Conservation (phyloP, 2,888 invertebrate species). For the Bellardia pandia region DNA sequence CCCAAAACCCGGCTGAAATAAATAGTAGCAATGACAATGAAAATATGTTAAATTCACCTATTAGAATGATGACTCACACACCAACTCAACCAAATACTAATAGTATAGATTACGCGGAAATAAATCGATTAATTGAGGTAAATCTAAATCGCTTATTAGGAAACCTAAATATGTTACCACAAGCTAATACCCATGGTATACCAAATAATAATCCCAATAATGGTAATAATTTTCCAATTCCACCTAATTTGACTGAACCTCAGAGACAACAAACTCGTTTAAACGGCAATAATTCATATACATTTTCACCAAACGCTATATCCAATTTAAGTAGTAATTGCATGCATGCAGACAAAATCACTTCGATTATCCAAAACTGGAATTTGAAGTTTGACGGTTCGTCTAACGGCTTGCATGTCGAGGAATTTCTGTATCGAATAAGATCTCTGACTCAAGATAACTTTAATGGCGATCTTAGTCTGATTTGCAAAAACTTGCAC, state of each 20-base stretch:
- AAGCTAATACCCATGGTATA: too few species aligned
- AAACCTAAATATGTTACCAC: background rate
- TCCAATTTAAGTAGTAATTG: background rate
- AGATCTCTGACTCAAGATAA: background rate
- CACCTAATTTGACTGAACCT: background rate
- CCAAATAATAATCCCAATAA: too few species aligned
- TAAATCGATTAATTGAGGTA: slow-evolving; percentile 1
- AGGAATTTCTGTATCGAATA: slow-evolving; percentile 6
- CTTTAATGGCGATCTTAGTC: slow-evolving; percentile 8
- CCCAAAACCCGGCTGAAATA: background rate
- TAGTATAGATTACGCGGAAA: background rate
- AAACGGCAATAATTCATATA: background rate
- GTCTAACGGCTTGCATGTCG: background rate
- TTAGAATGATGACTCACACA: background rate
- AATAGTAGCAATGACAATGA: too few species aligned
- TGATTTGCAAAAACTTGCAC: too few species aligned
- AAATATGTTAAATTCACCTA: too few species aligned
- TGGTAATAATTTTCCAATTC: background rate
- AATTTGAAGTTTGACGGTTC: background rate
- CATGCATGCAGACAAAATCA: background rate
- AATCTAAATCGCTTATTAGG: background rate
- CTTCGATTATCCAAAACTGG: background rate
- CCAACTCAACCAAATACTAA: background rate
- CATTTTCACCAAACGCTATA: background rate
- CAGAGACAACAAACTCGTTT: background rate